Conservation (phyloP, 2,888 invertebrate species). For the Liposcelis brunnea region DNA sequence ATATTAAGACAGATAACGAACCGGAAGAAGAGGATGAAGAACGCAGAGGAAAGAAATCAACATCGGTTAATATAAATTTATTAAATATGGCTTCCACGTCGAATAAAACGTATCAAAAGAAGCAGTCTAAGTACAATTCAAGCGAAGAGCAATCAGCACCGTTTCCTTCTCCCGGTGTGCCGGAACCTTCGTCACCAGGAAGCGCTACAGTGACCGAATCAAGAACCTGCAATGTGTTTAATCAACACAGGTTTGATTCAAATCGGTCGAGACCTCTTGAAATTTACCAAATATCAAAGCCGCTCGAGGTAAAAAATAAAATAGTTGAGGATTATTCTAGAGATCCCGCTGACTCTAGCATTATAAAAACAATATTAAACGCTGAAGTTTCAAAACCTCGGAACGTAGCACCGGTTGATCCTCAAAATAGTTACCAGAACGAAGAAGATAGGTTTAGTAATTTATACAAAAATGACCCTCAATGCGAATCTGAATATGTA, state of each 20-base stretch:
- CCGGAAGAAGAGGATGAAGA: slow-evolving; percentile 23
- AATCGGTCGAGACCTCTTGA: neutral
- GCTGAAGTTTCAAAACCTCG: neutral
- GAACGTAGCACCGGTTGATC: too few relatives aligned
- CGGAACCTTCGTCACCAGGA: slow-evolving; percentile 4
- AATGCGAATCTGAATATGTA: too few relatives aligned
- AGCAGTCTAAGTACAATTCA: neutral
- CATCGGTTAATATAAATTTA: neutral
- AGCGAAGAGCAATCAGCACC: neutral
- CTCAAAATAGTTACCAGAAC: too few relatives aligned
- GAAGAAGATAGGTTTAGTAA: too few relatives aligned
- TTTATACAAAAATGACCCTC: too few relatives aligned
- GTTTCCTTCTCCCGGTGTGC: neutral
- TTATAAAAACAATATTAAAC: neutral
- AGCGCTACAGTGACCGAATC: neutral
- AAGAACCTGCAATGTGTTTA: neutral
- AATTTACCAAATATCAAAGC: slow-evolving; percentile 18
- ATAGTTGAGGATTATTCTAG: neutral
- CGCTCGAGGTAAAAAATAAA: slow-evolving; percentile 18
- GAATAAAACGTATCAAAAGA: slow-evolving; percentile 8
- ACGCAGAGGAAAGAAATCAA: slow-evolving; percentile 15
- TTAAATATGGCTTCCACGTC: neutral
- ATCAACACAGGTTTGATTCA: neutral
- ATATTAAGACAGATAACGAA: slow-evolving; percentile 31
- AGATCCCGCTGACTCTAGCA: neutral